Base-by-base conservation (phyloP, 2,888 invertebrate genomes). In the Drosophila mercatorum region DNA sequence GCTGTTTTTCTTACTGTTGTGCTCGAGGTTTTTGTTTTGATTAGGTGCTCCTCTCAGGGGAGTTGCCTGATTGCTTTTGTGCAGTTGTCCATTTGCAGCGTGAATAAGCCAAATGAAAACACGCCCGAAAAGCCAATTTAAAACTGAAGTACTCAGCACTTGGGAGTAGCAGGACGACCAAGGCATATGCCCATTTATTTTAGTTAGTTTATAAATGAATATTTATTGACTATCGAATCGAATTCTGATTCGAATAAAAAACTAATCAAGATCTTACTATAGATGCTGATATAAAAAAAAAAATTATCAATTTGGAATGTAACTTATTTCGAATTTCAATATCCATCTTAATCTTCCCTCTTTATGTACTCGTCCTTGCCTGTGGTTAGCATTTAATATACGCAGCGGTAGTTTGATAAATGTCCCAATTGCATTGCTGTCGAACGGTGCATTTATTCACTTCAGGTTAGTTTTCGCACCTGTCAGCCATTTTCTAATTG, bases 11-110 rank as follows among this genome's bases (percentile, higher is more conserved):
- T 26, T 28, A 66, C 66, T 72, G 73, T 71, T 74, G 55, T 66
- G 68, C 56, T 58, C 61, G 63, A 67, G 66, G 70, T 66, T 67
- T 74, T 71, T 64, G 49, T 59, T 75, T 75, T 83, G 81, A 76
- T 83, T 81, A 64, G 59, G 55, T 51, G 65, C 53, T 66, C 62
- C 52, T 63, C 86, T 53, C 81, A 51, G 31, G 77, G 83, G 83
- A 80, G 68, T 79, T 67, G 56, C 46, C 52, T 74, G 78, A 83
- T 86, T 89, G 88, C 81, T 77, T 79, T 58, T 72, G 75, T 69
- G 80, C 53, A 41, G 8, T 26, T 47, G 40, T 31, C 31, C 38
- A 17, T 34, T 49, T 52, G 49, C 52, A 52, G 46, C 60, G 52
- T 2, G 61, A 43, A 49, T 44, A 46, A 43, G 14, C 8, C 14